phyloP scores from a whole-genome alignment of 2,888 invertebrate genomes.

The Drosophila aldrichi region DNA sequence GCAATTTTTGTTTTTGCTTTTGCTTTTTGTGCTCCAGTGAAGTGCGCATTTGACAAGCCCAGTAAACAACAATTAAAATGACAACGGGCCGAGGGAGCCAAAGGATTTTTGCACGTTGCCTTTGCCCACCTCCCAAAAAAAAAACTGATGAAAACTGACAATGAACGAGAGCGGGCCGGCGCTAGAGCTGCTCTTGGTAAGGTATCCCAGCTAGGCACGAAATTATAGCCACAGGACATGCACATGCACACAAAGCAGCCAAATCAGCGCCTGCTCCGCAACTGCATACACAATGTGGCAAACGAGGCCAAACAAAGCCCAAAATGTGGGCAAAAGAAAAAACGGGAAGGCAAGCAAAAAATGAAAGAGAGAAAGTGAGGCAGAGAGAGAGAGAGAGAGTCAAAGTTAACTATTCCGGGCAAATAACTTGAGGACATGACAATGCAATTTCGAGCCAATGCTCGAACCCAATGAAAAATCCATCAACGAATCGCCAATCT shows the following conservation, averaged over 20 bases:
- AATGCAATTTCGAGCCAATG: slow-evolving; percentile 68
- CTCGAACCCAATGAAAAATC: slow-evolving; percentile 55
- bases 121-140: background rate
- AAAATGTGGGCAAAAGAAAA: slow-evolving; percentile 4
- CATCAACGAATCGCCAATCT: slow-evolving; percentile 41
- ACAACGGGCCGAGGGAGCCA: slow-evolving; percentile 64
- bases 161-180: background rate
- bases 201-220: slow-evolving; percentile 43
- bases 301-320: slow-evolving; percentile 33
- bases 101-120: slow-evolving; percentile 59
- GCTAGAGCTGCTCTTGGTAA: slow-evolving; percentile 6
- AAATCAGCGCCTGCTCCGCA: slow-evolving; percentile 33
- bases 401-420: slow-evolving; percentile 30
- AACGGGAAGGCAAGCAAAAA: background rate
- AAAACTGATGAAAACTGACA: slow-evolving; percentile 72
- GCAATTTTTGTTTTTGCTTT: background rate
- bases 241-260: slow-evolving; percentile 35
- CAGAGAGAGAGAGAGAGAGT: background rate
- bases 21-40: slow-evolving; percentile 42
- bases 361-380: background rate
- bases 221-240: slow-evolving; percentile 75
- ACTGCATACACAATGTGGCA: slow-evolving; percentile 33
- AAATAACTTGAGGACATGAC: slow-evolving; percentile 77
- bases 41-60: slow-evolving; percentile 81
- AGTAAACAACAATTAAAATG: slow-evolving; percentile 83